A percentile compares a stretch with the other conserved stretches of the same genome.
Conservation (phyloP, 2,888 invertebrate species). For the Emmelina monodactyla region DNA sequence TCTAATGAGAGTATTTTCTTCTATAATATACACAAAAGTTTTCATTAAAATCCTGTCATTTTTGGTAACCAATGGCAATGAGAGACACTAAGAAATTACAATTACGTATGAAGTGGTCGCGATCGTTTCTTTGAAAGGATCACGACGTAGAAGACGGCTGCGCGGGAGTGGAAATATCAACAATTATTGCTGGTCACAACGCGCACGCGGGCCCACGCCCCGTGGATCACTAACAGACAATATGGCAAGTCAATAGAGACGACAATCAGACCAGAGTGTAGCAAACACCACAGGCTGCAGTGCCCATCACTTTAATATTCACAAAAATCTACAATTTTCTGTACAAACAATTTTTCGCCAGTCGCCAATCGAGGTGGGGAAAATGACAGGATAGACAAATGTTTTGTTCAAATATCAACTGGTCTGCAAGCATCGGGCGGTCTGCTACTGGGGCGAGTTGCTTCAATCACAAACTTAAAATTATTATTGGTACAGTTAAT, state of each 20-base stretch:
- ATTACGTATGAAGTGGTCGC: slow-evolving; percentile 51
- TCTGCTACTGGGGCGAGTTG: background rate
- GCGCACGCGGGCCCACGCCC: slow-evolving; percentile 11
- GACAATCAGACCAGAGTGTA: background rate
- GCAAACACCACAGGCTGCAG: slow-evolving; percentile 11
- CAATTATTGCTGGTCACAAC: slow-evolving; percentile 56
- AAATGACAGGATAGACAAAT: slow-evolving; percentile 44
- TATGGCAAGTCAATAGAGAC: slow-evolving; percentile 18
- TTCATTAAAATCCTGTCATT: slow-evolving; percentile 62
- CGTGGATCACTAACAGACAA: slow-evolving; percentile 8
- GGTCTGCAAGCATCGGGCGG: slow-evolving; percentile 38
- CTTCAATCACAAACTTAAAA: background rate
- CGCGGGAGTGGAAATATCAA: slow-evolving; percentile 31
- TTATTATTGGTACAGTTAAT: slow-evolving; percentile 15
- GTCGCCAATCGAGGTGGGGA: slow-evolving; percentile 19
- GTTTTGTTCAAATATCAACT: slow-evolving; percentile 47
- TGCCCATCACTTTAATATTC: slow-evolving; percentile 27
- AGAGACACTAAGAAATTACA: slow-evolving; percentile 51
- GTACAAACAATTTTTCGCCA: background rate
- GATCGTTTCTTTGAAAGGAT: slow-evolving; percentile 41
- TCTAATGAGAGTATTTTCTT: slow-evolving; percentile 51
- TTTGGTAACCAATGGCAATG: slow-evolving; percentile 66
- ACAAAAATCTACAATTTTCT: slow-evolving; percentile 24
- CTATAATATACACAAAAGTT: slow-evolving; percentile 61
- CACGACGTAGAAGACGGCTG: slow-evolving; percentile 41